A percentile compares a stretch with the other conserved stretches of the same genome.
phyloP scores from a whole-genome alignment of 2,888 invertebrate genomes.

The Tridacna crocea region DNA sequence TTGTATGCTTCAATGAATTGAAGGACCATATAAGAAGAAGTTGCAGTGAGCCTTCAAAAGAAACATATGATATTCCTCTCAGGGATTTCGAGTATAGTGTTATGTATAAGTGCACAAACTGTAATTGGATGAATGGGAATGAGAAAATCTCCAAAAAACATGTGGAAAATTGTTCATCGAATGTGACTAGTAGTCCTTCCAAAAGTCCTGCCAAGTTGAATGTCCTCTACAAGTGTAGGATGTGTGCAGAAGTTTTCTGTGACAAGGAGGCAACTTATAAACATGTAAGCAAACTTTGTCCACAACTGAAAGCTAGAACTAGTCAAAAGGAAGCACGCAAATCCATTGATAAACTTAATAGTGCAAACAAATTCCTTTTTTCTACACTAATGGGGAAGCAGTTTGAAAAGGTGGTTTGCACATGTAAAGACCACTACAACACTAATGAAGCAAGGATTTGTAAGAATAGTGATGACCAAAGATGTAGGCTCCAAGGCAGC shows the following conservation, averaged over 20 bases:
- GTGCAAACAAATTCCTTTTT: constrained; percentile 12
- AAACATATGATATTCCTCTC: background rate
- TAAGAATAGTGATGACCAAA: background rate
- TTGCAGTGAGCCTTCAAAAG: constrained; percentile 39
- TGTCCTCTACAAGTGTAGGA: constrained; percentile 44
- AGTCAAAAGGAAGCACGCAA: constrained; percentile 41
- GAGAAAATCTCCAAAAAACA: constrained; percentile 47
- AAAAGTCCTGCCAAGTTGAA: constrained; percentile 33
- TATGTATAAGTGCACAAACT: constrained; percentile 49
- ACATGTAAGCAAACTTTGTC: constrained; percentile 56
- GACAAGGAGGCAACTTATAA: constrained; percentile 45
- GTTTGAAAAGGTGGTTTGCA: no score
- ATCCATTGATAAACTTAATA: constrained; percentile 27
- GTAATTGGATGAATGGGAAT: constrained; percentile 46
- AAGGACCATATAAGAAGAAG: constrained; percentile 64
- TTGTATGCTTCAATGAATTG: constrained; percentile 57
- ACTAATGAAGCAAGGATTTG: background rate
- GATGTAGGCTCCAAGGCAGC: no score
- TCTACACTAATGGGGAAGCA: background rate
- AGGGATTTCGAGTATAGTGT: constrained; percentile 44
- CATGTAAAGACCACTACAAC: no score
- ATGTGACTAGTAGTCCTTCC: constrained; percentile 19
- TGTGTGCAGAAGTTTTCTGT: constrained; percentile 54
- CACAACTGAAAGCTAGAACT: constrained; percentile 43
- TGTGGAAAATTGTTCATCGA: constrained; percentile 43